Base-by-base conservation (phyloP, 2,113 vertebrate species). In the Cercocebus atys region DNA sequence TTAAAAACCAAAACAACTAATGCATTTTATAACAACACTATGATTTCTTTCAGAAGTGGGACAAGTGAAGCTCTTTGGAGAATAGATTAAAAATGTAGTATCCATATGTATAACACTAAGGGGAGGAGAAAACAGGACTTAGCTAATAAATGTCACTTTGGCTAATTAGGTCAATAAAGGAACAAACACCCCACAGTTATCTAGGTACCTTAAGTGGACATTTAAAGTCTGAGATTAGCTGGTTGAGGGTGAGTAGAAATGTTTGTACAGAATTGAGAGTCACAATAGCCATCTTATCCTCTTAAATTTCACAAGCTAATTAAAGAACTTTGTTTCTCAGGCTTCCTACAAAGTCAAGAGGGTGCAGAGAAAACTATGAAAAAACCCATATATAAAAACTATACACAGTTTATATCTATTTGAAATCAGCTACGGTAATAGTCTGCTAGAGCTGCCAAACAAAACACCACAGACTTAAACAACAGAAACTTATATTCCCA, bases 1-100 rank as follows among this genome's bases (percentile, higher is more conserved):
- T 95, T 40, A 90, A 96, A 96, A 90, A 64, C 27, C 70, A 88
- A 90, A 94, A 75, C 64, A 43, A 80, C 27, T 30, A 72, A 94
- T 64, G 32, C 70, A 94, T 38, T 83, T 75, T 52, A 68, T 13
- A 52, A 1, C 10, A 52, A 1, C 12, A 43, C 22, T 32, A 27
- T 4, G 13, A 66, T 90, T 92, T 92, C 14, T 82, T 78, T 86
- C 61, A 84, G 45, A 94, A 76, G 5, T 32, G 13, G 16, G n/a
- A 66, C 18, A 59, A 38, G 3, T 14, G 8, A 9, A 16, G 11
- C 7, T 22, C 32, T 84, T 52, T 72, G n/a, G n/a, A 55, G 13
- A 27, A 83, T 14, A 93, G 40, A 43, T 8, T 9, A 72, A 32
- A 88, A 82, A 17, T 2, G 22, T 14, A 35, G 23, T 64, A 80